phyloP scores from a whole-genome alignment of 2,113 vertebrate species.

The Notiomystis cincta region DNA sequence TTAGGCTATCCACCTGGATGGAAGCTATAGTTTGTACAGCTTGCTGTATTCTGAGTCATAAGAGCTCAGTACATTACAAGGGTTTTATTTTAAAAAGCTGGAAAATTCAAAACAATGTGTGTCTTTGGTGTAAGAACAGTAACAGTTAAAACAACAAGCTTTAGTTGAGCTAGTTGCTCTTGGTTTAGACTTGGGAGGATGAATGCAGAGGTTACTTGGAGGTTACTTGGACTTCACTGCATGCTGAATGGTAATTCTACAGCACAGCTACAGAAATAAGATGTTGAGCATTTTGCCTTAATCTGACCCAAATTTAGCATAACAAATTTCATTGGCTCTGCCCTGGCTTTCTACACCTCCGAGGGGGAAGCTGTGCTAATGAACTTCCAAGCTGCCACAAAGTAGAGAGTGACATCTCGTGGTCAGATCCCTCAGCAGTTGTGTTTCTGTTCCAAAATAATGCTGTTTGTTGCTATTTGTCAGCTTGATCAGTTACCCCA shows the following conservation, averaged over 20 bases:
- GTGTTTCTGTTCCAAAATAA: neutral
- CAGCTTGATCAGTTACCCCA: neutral
- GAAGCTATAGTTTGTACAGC: neutral
- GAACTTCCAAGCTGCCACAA: neutral
- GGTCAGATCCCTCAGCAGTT: neutral
- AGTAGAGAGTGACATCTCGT: slow-evolving; percentile 38
- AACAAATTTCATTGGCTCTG: neutral
- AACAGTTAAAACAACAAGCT: accelerated
- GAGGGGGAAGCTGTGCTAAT: neutral
- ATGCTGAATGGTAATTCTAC: neutral
- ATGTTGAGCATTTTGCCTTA: neutral
- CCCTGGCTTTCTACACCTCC: accelerated
- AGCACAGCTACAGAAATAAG: neutral
- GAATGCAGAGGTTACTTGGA: neutral
- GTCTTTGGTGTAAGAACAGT: neutral
- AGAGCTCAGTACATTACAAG: neutral
- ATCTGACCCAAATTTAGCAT: neutral
- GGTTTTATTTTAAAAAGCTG: neutral
- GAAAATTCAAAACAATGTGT: neutral
- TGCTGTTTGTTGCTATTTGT: neutral
- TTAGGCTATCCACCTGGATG: neutral
- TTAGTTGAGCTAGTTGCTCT: neutral
- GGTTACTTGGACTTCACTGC: neutral
- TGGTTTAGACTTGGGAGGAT: neutral
- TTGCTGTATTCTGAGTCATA: neutral